Evolutionary conservation across 2,888 invertebrate genomes (phyloP).

Genomic region (Branchellion lobata): DNA sequence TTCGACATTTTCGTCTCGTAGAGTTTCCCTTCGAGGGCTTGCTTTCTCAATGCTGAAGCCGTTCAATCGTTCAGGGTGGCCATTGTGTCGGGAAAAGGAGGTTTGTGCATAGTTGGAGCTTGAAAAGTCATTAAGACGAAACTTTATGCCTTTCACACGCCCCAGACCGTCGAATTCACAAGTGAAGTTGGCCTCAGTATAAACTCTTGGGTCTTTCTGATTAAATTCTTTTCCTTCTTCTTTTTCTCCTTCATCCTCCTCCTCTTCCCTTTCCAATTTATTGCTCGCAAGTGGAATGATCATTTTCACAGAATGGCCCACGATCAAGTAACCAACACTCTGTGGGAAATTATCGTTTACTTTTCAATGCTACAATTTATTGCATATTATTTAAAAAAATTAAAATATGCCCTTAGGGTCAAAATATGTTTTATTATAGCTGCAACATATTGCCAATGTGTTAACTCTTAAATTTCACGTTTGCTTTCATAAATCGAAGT

Average conservation of each 20-base stretch:
- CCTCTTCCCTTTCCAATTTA: too few species aligned
- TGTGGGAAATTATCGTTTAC: background rate
- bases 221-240: constrained; percentile 2
- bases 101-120: background rate
- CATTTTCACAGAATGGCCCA: background rate
- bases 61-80: constrained; percentile 69
- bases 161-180: constrained; percentile 30
- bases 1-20: constrained; percentile 56
- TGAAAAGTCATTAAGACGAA: constrained; percentile 58
- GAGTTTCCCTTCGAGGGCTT: constrained; percentile 55
- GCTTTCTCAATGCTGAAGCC: constrained; percentile 56
- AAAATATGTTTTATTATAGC: too few species aligned
- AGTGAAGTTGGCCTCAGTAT: constrained; percentile 26
- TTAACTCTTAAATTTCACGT: too few species aligned
- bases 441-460: too few species aligned
- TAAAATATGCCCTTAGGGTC: too few species aligned
- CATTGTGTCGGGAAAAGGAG: constrained; percentile 68
- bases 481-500: too few species aligned
- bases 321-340: constrained; percentile 7
- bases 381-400: too few species aligned
- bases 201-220: background rate
- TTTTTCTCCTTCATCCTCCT: background rate
- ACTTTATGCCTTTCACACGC: background rate
- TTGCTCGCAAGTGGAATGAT: background rate
- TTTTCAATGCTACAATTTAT: too few species aligned